Conservation (phyloP, 2,888 invertebrate species). For the Rhagonycha fulva region DNA sequence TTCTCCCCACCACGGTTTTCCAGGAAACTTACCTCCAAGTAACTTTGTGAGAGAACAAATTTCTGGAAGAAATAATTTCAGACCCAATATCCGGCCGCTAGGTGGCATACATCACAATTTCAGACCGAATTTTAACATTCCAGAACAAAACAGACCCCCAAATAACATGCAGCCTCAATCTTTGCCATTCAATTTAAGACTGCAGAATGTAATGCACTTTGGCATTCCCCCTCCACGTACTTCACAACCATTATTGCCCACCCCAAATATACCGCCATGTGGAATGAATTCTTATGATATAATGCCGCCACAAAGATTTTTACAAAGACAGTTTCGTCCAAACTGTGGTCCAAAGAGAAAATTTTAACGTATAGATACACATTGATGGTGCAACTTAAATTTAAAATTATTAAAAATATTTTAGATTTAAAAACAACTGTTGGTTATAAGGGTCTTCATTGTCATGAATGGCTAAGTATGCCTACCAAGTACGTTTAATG, state of each 20-base stretch:
- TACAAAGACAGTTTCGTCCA: neutral
- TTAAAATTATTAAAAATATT: no score
- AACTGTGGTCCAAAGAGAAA: neutral
- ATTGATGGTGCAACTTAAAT: neutral
- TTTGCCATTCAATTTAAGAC: neutral
- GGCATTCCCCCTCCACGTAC: neutral
- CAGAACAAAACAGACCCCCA: neutral
- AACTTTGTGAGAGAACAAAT: neutral
- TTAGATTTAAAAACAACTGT: no score
- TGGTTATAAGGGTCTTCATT: no score
- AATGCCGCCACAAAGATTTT: neutral
- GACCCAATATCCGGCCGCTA: neutral
- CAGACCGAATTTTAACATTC: neutral
- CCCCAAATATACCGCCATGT: neutral
- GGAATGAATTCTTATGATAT: neutral
- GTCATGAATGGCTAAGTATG: no score
- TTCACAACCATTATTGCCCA: neutral
- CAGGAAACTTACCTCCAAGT: neutral
- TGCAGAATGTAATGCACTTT: neutral
- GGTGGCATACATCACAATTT: neutral
- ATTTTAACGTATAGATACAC: neutral
- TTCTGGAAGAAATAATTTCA: neutral
- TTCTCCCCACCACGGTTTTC: no score
- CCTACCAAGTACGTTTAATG: no score
- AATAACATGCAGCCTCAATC: neutral